phyloP scores from a whole-genome alignment of 2,888 invertebrate species.

The Drosophila suboccidentalis region DNA sequence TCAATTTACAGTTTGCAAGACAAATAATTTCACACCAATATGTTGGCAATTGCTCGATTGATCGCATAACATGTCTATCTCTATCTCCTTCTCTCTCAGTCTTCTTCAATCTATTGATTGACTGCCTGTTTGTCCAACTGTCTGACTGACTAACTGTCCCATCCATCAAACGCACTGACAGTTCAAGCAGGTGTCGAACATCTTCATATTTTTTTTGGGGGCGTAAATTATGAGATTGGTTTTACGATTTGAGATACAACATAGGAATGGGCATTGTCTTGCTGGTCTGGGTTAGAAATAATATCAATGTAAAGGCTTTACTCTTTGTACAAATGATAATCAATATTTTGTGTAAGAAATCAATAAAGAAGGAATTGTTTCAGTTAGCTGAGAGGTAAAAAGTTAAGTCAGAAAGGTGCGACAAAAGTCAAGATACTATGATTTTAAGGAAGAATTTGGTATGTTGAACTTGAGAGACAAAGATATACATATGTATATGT shows the following conservation, averaged over 20 bases:
- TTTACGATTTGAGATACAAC: slow-evolving; percentile 37
- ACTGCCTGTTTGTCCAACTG: slow-evolving; percentile 5
- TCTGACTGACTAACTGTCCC: slow-evolving; percentile 28
- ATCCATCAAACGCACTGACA: slow-evolving; percentile 64
- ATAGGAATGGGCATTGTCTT: slow-evolving; percentile 7
- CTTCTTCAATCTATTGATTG: slow-evolving; percentile 15
- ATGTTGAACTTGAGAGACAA: not conserved
- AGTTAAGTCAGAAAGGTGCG: no score
- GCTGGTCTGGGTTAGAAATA: not conserved
- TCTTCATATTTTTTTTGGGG: slow-evolving; percentile 41
- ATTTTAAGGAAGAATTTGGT: not conserved
- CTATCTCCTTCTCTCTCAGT: not conserved
- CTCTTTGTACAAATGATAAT: not conserved
- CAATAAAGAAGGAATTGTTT: no score
- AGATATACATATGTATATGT: no score
- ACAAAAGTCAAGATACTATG: no score
- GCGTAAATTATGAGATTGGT: slow-evolving; percentile 41
- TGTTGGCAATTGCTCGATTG: slow-evolving; percentile 51
- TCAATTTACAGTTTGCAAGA: slow-evolving; percentile 52
- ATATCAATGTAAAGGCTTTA: slow-evolving; percentile 1
- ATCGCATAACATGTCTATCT: slow-evolving; percentile 28
- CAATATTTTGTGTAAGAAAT: not conserved
- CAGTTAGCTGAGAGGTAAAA: no score
- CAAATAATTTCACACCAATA: slow-evolving; percentile 73
- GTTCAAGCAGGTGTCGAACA: slow-evolving; percentile 59